Evolutionary conservation across 2,797 vertebrate species (phyloP).

Genomic region (Pangasius djambal): DNA sequence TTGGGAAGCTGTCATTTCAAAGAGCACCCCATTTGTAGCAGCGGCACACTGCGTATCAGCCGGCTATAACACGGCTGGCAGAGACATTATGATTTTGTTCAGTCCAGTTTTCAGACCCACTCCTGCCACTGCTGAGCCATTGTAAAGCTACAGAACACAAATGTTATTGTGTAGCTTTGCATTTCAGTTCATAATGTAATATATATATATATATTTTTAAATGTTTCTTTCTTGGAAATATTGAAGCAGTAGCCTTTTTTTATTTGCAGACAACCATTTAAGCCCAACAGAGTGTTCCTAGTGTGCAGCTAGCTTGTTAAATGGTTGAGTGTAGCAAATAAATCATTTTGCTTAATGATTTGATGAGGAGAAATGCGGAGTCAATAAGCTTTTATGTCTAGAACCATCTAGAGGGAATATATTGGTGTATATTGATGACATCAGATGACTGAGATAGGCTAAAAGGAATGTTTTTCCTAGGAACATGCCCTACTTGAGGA

Average conservation of each 20-base stretch:
- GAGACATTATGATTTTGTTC: conserved; percentile 54
- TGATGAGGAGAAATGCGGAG: background rate
- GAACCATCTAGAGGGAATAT: background rate
- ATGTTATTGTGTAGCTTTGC: background rate
- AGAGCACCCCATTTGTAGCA: conserved; percentile 47
- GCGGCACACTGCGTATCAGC: conserved; percentile 53
- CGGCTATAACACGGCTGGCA: conserved; percentile 52
- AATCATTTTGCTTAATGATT: background rate
- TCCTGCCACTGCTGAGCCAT: background rate
- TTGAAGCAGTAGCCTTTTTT: background rate
- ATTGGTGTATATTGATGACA: background rate
- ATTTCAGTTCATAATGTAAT: conserved; percentile 9
- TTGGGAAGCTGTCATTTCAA: conserved; percentile 60
- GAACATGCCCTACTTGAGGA: background rate
- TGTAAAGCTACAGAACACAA: background rate
- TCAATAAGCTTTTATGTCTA: background rate
- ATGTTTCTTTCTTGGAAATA: background rate
- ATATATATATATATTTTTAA: too few species aligned
- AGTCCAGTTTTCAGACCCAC: conserved; percentile 24
- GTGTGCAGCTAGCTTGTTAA: background rate
- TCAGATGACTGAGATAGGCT: background rate
- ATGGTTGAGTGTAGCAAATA: background rate
- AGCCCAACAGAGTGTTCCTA: background rate
- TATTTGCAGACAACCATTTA: background rate
- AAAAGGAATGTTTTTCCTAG: background rate